Conservation (phyloP, 2,797 vertebrate genomes). For the Diplodus puntazzo region DNA sequence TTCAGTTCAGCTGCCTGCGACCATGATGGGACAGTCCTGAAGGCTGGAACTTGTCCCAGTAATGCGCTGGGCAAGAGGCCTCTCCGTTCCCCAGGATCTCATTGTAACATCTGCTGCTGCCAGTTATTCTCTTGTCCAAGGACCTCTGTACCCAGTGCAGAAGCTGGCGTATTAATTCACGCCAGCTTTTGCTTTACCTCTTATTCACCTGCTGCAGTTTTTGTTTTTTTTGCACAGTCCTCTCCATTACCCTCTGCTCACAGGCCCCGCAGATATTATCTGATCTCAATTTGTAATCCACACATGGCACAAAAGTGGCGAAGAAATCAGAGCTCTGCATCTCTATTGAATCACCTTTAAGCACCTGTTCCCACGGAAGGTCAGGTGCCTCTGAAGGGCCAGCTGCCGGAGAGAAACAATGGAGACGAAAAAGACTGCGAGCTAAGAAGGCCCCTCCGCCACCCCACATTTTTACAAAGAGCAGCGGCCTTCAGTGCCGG, state of each 20-base stretch:
- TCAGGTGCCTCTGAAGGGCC: slow-evolving; percentile 40
- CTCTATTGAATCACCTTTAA: slow-evolving; percentile 35
- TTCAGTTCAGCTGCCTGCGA: background rate
- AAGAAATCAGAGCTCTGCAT: slow-evolving; percentile 50
- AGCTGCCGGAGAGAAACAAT: slow-evolving; percentile 41
- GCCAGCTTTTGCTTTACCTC: slow-evolving; percentile 20
- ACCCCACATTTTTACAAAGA: background rate
- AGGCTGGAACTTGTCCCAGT: slow-evolving; percentile 3
- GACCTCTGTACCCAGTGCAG: background rate
- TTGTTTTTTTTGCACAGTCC: background rate
- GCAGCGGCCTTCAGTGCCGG: background rate
- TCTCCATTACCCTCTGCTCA: slow-evolving; percentile 12
- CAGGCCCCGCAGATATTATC: slow-evolving; percentile 38
- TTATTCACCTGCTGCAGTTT: slow-evolving; percentile 7
- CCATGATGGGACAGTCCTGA: background rate
- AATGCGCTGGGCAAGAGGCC: background rate
- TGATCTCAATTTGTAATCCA: slow-evolving; percentile 54
- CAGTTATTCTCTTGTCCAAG: background rate
- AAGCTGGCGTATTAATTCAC: slow-evolving; percentile 11
- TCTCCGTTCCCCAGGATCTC: background rate
- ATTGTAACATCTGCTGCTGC: background rate
- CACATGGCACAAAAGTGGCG: slow-evolving; percentile 34
- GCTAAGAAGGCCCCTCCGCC: background rate
- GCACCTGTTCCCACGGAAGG: slow-evolving; percentile 28
- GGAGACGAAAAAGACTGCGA: slow-evolving; percentile 7